Evolutionary conservation across 2,113 vertebrate species (phyloP), one percentile per base, ranked within the genome.

Genomic region (Picathartes gymnocephalus): DNA sequence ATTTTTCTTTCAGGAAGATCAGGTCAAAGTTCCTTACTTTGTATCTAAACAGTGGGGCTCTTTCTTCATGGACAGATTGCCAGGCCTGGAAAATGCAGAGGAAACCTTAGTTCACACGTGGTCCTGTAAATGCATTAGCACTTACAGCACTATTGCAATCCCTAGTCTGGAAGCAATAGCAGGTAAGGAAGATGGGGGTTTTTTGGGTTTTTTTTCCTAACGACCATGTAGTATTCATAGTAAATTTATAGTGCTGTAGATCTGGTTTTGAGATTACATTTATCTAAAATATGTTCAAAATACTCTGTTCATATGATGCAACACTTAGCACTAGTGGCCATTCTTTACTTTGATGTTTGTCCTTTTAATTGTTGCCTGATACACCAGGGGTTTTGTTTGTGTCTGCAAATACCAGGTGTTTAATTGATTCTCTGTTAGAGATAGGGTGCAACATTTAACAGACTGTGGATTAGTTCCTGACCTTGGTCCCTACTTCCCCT

Each of bases 71-170:
- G 99, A 99, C 69, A 95, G 95, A 13, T 77, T 98, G 66, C 96
- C 91, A 21, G 94, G 97, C 37, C 92, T 82, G 79, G 98, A 97
- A 92, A 98, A 95, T 15, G 98, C 97, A 53, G 98, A 98, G 83
- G 98, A 98, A 66, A 95, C 86, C 12, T 96, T 97, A 70, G 97
- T 97, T 90, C 96, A 97, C 81, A 99, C 98, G 0, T 99, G 99
- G 99, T 98, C 98, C 89, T 98, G 98, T 97, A 98, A 98, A 96
- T 98, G 98, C 96, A 98, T 99, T 86, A 98, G 98, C 95, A 98
- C 98, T 87, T 99, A 99, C 94, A 99, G 99, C 98, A 99, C 98
- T 44, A 98, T 99, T 97, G 98, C 98, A 88, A 99, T 99, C 83
- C 99, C 99, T 47, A 99, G 98, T 86, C 98, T 99, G 83, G 99